phyloP scores from a whole-genome alignment of 2,888 invertebrate genomes.

The Hyles lineata region DNA sequence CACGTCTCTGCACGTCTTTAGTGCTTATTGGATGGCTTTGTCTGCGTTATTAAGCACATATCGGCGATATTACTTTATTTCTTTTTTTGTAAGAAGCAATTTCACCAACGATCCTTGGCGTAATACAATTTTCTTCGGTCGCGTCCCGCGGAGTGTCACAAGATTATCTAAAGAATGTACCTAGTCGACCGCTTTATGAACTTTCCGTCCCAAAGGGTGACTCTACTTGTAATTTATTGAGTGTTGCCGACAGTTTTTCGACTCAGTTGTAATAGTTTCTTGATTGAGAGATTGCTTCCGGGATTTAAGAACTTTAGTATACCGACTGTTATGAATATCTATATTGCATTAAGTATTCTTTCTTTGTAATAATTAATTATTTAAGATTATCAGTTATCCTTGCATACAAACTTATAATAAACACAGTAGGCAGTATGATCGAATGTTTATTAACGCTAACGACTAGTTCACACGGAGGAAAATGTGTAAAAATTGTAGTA shows the following conservation, averaged over 20 bases:
- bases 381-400: background rate
- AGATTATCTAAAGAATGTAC: constrained; percentile 52
- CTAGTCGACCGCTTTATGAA: constrained; percentile 56
- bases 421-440: no score
- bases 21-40: constrained; percentile 48
- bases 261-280: constrained; percentile 6
- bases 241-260: constrained; percentile 46
- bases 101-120: constrained; percentile 57
- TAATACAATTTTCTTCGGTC: constrained; percentile 66
- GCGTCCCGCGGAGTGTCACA: constrained; percentile 54
- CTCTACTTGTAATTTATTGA: constrained; percentile 54
- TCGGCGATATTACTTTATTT: constrained; percentile 62
- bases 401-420: no score
- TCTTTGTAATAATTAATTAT: background rate
- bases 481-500: no score
- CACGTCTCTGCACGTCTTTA: constrained; percentile 28
- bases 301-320: background rate
- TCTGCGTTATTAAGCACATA: constrained; percentile 55
- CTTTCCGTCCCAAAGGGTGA: constrained; percentile 52
- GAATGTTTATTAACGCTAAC: no score
- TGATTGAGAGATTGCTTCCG: constrained; percentile 9
- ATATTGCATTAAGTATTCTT: background rate
- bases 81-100: constrained; percentile 61
- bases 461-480: no score
- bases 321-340: background rate